Evolutionary conservation across 1,140 invertebrate species (phyloP), one percentile per base, ranked within the genome.

Genomic region (Halyomorpha halys): DNA sequence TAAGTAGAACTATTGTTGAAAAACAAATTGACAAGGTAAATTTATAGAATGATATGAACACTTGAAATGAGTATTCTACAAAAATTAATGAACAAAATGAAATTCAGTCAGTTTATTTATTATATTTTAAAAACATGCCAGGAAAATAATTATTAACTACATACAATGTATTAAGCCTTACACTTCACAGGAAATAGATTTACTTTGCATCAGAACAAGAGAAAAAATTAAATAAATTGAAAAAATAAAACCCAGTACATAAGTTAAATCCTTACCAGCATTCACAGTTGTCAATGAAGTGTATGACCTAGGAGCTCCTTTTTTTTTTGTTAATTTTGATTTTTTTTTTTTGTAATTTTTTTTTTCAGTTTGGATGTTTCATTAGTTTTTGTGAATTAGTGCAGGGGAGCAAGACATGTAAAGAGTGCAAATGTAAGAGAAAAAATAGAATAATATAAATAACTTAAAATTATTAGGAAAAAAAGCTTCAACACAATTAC

Each of bases 281-380:
- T 72, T 73, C 59, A 74, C 73, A 53, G 73, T 72, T 59, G 73
- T 74, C 56, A 74, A 68, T 59, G 73, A 73, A 13, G 73, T 72
- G 66, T 74, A 74, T 18, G 73, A 74, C 68, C 72, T 67, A 67
- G 69, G 62, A 54, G 65, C 70, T 59, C 66, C 70, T 63, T 69
- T 70, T 66, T 70, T 69, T 62, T 44, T 63, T 66, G 68, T 4
- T 5, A 21, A 14, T 49, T 16, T 47, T 67, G 67, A 16, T 21
- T 49, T 25, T 47, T 14, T 47, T 47, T 19, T 18, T 47, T 18
- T 47, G 4, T 19, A 23, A 14, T 13, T 44, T 47, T 49, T 49
- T 47, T 30, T 15, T 18, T 62, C 25, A 19, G 44, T 44, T 61
- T 4, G 15, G 16, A 27, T 18, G n/a, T 34, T 18, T 47, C 23